Base-by-base conservation (phyloP, 2,888 invertebrate species). In the Germaria angustata region DNA sequence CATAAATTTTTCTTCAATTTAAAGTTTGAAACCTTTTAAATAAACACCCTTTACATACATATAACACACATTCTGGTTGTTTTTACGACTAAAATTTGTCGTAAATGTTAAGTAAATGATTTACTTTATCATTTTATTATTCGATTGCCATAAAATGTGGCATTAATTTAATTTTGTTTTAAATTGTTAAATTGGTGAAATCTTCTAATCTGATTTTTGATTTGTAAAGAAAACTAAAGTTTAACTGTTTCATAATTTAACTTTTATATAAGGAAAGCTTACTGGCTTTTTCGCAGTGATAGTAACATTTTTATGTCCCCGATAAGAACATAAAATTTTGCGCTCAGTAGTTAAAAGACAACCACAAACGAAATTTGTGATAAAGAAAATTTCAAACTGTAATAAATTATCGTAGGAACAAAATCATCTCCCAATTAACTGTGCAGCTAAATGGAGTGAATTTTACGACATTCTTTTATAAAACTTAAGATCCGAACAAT, bases 91-190 rank as follows among this genome's bases (percentile, higher is more conserved):
- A 49, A 36, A 61, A 49, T 65, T 51, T 28, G 44, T 53, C 15
- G 49, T 32, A 61, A 73, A 53, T n/a, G n/a, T n/a, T n/a, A n/a
- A n/a, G n/a, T 51, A 63, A 49, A 51, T 28, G 34, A 69, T 59
- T 68, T 68, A 13, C 28, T 65, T 65, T 46, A 51, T 69, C 28
- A 49, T 75, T 80, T 75, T 75, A 75, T 75, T 53, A 15, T 75
- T 55, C 41, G 41, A 75, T 69, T 69, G 65, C 28, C 57, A 63
- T 75, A 68, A 80, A 75, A 75, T 22, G 22, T 39, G 32, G 44
- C 36, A 69, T 69, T 63, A 61, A 72, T 41, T 79, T 65, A 41
- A 55, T 72, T 79, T 66, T 68, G 8, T 66, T 65, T 63, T 76
- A 44, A 65, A 57, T 57, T 55, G 9, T 34, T 53, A 59, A 69